These are phyloP conservation scores for Protobothrops mucrosquamatus DNA, from an alignment of 2,113 vertebrate species.

Conservation along the genomic window DNA sequence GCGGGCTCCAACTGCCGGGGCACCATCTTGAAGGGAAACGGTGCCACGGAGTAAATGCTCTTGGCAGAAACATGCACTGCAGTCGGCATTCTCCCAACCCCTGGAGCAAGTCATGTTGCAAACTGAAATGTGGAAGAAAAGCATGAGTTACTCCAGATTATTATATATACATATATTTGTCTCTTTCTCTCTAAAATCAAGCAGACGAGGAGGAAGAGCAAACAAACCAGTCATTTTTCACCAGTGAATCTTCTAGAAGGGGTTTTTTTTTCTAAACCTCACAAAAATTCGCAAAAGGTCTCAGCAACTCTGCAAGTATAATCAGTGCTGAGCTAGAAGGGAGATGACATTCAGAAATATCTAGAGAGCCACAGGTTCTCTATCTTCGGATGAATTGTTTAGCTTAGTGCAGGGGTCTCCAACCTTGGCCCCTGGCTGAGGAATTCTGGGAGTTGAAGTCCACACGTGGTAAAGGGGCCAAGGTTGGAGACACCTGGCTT, in stretches of 20 bases:
- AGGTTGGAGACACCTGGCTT: no score
- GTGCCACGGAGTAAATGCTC: conserved; percentile 81
- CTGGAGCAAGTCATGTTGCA: conserved; percentile 83
- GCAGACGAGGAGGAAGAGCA: neutral
- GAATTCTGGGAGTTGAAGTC: no score
- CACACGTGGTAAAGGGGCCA: no score
- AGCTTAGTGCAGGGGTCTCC: no score
- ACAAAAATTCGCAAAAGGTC: neutral
- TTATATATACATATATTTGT: neutral
- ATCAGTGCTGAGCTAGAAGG: no score
- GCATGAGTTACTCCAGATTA: neutral
- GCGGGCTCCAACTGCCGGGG: conserved; percentile 75
- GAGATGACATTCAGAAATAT: neutral
- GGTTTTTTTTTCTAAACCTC: neutral
- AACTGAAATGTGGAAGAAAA: conserved; percentile 60
- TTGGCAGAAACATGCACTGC: conserved; percentile 86
- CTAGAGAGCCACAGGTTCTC: neutral
- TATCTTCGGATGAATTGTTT: neutral
- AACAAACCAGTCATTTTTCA: neutral
- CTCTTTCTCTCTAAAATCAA: neutral
- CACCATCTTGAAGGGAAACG: conserved; percentile 81
- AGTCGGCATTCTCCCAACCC: conserved; percentile 85
- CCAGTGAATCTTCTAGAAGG: neutral
- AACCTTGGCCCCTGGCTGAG: no score
- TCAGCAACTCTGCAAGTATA: neutral